A percentile compares a stretch with the other conserved stretches of the same genome.
Conservation (phyloP, 2,797 vertebrate species). For the Malurus splendens region DNA sequence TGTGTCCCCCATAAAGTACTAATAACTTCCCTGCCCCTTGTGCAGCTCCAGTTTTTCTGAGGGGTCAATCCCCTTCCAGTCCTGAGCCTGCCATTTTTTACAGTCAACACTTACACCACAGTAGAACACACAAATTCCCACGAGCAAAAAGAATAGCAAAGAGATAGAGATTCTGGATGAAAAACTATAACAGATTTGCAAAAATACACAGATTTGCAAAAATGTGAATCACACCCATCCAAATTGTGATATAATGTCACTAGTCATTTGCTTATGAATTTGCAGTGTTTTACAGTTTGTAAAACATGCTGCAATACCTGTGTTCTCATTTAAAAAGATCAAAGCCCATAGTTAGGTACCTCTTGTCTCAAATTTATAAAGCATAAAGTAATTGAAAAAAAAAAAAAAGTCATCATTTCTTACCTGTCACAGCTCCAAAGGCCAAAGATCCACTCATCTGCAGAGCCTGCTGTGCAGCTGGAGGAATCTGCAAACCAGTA, state of each 20-base stretch:
- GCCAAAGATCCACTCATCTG: slow-evolving; percentile 94
- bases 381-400: neutral
- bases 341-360: neutral
- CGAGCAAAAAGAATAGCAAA: neutral
- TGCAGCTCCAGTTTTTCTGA: neutral
- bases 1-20: fast-evolving
- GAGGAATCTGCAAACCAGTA: slow-evolving; percentile 92
- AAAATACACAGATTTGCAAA: neutral
- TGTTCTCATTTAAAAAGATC: neutral
- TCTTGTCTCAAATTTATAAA: neutral
- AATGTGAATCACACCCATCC: neutral
- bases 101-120: neutral
- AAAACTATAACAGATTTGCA: neutral
- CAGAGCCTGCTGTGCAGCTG: slow-evolving; percentile 91
- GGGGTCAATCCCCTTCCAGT: neutral
- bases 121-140: neutral
- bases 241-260: neutral
- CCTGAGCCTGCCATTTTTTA: neutral
- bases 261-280: neutral
- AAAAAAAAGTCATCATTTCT: neutral
- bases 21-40: neutral
- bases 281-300: neutral
- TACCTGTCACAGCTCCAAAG: slow-evolving; percentile 93
- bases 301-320: neutral
- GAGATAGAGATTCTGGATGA: neutral